Base-by-base conservation (phyloP, 2,888 invertebrate species). In the Orchesella flavescens region DNA sequence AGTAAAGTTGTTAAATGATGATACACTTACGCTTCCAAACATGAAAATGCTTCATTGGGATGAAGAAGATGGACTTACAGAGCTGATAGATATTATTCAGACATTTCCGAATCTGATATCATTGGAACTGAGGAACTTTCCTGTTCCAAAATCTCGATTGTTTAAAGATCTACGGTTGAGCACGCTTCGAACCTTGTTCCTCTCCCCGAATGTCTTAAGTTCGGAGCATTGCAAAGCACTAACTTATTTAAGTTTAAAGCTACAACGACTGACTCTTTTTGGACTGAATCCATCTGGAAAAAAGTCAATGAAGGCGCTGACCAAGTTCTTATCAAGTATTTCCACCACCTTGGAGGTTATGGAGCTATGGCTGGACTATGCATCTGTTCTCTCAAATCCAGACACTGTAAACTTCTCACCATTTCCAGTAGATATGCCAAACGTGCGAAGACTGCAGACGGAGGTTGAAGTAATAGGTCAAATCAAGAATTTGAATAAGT, bases 31-130 rank as follows among this genome's bases (percentile, higher is more conserved):
- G n/a, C 53, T 84, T 2, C 81, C 81, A 0, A 55, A 74, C 19
- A 44, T 83, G 63, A 85, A 83, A 65, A 61, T 68, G 46, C 81
- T 85, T 17, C 73, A 85, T 13, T 85, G 85, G 85, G 83, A 85
- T 19, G 85, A 85, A 21, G 46, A 55, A 17, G 46, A 61, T 19
- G 65, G 85, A 4, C 66, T 57, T 2, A 76, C 80, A 13, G 57
- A 72, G 0, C 53, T 85, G n/a, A 65, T 69, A 12, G 83, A 85
- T 10, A 76, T 85, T 7, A 68, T 83, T 34, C 57, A 72, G 49
- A 49, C 73, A 1, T 85, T 72, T 63, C 85, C 85, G 1, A 85
- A 85, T 74, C 63, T 85, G 13, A 63, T 83, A 1, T 44, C 71
- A 5, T 44, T 85, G 5, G 81, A 74, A 21, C 53, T 80, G 19